These are phyloP conservation scores for Drosophila arizonae DNA, from an alignment of 1,140 invertebrate species.

Conservation along the genomic window DNA sequence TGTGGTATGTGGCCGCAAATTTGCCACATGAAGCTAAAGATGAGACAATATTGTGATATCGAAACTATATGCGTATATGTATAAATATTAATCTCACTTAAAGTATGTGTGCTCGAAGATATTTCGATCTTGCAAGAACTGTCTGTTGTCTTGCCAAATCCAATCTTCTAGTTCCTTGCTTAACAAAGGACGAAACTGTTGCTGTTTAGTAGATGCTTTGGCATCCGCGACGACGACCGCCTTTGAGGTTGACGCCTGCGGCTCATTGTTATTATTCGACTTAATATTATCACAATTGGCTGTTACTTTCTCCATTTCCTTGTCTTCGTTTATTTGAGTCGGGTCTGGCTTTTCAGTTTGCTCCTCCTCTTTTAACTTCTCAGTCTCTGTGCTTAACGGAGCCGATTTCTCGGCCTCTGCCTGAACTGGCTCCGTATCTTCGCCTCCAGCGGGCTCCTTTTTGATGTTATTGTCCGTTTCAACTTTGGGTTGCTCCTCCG, in stretches of 20 bases:
- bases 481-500: slow-evolving; percentile 35
- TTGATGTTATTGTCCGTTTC: slow-evolving; percentile 26
- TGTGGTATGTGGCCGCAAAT: slow-evolving; percentile 96
- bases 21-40: slow-evolving; percentile 96
- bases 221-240: slow-evolving; percentile 48
- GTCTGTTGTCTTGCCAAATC: slow-evolving; percentile 98
- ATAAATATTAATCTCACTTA: slow-evolving; percentile 85
- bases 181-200: slow-evolving; percentile 83
- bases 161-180: slow-evolving; percentile 93
- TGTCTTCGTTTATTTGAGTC: neutral
- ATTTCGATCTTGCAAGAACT: slow-evolving; percentile 96
- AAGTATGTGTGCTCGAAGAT: slow-evolving; percentile 98
- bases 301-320: slow-evolving; percentile 64
- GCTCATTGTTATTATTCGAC: slow-evolving; percentile 65
- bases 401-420: neutral
- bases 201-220: slow-evolving; percentile 29
- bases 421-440: slow-evolving; percentile 23
- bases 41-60: neutral
- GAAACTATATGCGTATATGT: neutral
- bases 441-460: slow-evolving; percentile 8
- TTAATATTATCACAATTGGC: slow-evolving; percentile 79
- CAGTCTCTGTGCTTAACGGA: neutral
- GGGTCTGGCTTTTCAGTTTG: slow-evolving; percentile 13
- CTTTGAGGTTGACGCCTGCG: slow-evolving; percentile 70
- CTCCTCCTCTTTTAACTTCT: slow-evolving; percentile 1